These are phyloP conservation scores for Sarcophaga caerulescens DNA, from an alignment of 2,888 invertebrate species.

Conservation along the genomic window DNA sequence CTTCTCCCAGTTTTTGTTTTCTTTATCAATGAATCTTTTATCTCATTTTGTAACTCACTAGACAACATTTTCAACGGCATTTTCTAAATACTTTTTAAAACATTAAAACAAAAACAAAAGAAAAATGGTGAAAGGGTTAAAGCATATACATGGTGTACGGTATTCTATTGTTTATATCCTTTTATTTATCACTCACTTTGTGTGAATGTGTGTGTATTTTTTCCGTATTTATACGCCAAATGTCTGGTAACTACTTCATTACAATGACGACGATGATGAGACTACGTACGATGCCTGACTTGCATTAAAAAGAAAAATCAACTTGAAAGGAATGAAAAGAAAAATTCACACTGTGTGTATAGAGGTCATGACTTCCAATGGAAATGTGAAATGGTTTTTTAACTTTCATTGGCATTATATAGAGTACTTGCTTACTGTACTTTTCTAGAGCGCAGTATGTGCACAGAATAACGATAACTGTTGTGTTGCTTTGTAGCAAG, in stretches of 20 bases:
- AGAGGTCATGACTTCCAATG: conserved; percentile 55
- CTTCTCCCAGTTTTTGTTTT: neutral
- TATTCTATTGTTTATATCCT: neutral
- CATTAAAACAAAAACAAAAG: no score
- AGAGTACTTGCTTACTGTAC: neutral
- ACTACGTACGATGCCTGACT: conserved; percentile 38
- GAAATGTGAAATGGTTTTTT: conserved; percentile 33
- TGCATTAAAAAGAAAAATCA: conserved; percentile 19
- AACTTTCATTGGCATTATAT: neutral
- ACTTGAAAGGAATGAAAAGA: conserved; percentile 1
- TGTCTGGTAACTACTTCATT: conserved; percentile 45
- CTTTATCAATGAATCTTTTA: neutral
- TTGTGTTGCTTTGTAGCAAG: neutral
- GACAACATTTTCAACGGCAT: neutral
- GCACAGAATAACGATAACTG: neutral
- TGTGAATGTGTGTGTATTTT: conserved; percentile 17
- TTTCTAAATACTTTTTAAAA: neutral
- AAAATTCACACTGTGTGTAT: conserved; percentile 41
- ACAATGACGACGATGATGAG: conserved; percentile 45
- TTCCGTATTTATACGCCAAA: neutral
- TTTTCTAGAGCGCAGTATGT: neutral
- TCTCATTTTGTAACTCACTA: neutral
- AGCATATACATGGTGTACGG: neutral
- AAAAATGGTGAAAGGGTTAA: neutral
- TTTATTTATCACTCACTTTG: neutral